phyloP scores from a whole-genome alignment of 1,140 invertebrate genomes.

The Lucilia cuprina region DNA sequence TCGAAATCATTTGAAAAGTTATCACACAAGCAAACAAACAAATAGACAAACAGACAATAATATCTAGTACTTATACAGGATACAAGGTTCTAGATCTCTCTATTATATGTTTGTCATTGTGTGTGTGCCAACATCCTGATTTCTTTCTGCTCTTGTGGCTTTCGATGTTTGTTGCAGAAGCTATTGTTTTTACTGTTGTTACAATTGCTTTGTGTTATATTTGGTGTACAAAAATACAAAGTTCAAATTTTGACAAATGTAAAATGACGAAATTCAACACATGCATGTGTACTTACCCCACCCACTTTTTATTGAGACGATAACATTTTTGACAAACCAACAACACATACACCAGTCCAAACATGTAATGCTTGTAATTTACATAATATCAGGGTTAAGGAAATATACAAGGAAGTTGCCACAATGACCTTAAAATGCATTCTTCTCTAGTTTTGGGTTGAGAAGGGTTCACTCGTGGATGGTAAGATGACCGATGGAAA shows the following conservation, averaged over 20 bases:
- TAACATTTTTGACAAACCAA: neutral
- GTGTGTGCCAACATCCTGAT: neutral
- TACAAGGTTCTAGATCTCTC: neutral
- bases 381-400: constrained; percentile 21
- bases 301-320: neutral
- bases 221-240: neutral
- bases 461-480: too few species aligned
- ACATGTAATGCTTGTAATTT: neutral
- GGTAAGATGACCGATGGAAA: too few species aligned
- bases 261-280: neutral
- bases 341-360: too few species aligned
- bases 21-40: neutral
- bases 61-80: neutral
- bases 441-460: neutral
- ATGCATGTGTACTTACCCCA: neutral
- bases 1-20: too few species aligned
- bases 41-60: neutral
- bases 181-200: neutral
- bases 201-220: neutral
- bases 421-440: neutral
- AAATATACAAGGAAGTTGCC: constrained; percentile 22
- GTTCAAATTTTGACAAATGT: neutral
- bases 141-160: neutral
- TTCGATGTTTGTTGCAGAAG: neutral
- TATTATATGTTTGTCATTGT: neutral